These are phyloP conservation scores for Mastigias papua DNA, from an alignment of 30 jellyfish, hydroid and myxozoan species.

Conservation along the genomic window DNA sequence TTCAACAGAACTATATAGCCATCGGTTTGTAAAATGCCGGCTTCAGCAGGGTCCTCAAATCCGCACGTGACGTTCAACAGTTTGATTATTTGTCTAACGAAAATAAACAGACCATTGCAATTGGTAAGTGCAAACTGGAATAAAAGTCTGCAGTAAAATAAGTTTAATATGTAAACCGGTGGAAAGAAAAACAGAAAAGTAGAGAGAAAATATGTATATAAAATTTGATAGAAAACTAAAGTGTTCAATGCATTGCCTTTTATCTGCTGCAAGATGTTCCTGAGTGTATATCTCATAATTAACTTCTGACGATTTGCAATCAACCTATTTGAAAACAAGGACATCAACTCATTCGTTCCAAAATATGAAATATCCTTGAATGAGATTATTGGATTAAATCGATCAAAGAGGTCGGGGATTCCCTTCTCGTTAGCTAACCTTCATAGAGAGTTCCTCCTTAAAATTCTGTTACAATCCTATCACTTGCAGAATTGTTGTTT, in stretches of 20 bases:
- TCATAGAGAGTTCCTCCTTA: too few relatives aligned
- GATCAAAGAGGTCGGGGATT: too few relatives aligned
- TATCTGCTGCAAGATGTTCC: slow-evolving; percentile 27
- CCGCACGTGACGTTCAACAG: slow-evolving; percentile 89
- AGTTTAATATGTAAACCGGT: neutral
- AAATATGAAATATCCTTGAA: too few relatives aligned
- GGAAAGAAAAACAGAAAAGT: neutral
- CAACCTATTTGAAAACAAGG: slow-evolving; percentile 15
- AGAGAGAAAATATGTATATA: neutral
- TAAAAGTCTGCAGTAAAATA: neutral
- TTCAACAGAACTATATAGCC: slow-evolving; percentile 77
- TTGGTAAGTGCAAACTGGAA: neutral
- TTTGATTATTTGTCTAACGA: slow-evolving; percentile 74
- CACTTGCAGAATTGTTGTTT: too few relatives aligned
- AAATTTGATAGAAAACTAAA: neutral
- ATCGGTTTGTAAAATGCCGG: slow-evolving; percentile 44
- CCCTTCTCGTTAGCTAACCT: too few relatives aligned
- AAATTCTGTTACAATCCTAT: too few relatives aligned
- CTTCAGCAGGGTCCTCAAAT: slow-evolving; percentile 91
- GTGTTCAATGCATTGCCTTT: neutral
- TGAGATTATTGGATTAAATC: too few relatives aligned
- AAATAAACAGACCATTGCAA: too few relatives aligned
- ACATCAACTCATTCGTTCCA: too few relatives aligned
- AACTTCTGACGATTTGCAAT: slow-evolving; percentile 45
- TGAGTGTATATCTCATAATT: slow-evolving; percentile 63